phyloP scores from a whole-genome alignment of 2,797 vertebrate species.

The Corythornis leucogaster region DNA sequence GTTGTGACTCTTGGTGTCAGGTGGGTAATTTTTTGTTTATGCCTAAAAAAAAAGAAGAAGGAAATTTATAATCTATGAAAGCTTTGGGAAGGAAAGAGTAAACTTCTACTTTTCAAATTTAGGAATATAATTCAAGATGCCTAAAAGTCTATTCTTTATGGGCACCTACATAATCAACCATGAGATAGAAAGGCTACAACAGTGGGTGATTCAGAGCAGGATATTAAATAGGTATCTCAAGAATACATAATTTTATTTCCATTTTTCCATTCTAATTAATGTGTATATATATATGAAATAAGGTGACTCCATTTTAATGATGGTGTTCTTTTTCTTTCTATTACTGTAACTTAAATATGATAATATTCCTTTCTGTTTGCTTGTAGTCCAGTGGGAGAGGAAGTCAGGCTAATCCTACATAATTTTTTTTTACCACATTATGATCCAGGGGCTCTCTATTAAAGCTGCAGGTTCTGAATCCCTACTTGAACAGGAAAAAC shows the following conservation, averaged over 20 bases:
- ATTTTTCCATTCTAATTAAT: neutral
- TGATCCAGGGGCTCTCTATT: neutral
- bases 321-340: neutral
- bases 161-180: neutral
- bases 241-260: neutral
- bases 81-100: neutral
- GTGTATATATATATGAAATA: neutral
- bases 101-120: neutral
- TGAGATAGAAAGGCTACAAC: neutral
- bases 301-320: neutral
- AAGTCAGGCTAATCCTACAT: neutral
- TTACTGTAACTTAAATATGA: neutral
- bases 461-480: neutral
- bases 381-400: neutral
- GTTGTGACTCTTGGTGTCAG: neutral
- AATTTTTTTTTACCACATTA: neutral
- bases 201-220: neutral
- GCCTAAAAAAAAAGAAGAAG: neutral
- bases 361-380: neutral
- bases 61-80: neutral
- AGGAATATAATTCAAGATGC: neutral
- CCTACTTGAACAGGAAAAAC: constrained; percentile 2
- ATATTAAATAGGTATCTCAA: neutral
- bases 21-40: neutral
- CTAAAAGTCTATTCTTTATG: neutral